Evolutionary conservation across 2,797 vertebrate species (phyloP).

Genomic region (Cercopithecus hamlyni): DNA sequence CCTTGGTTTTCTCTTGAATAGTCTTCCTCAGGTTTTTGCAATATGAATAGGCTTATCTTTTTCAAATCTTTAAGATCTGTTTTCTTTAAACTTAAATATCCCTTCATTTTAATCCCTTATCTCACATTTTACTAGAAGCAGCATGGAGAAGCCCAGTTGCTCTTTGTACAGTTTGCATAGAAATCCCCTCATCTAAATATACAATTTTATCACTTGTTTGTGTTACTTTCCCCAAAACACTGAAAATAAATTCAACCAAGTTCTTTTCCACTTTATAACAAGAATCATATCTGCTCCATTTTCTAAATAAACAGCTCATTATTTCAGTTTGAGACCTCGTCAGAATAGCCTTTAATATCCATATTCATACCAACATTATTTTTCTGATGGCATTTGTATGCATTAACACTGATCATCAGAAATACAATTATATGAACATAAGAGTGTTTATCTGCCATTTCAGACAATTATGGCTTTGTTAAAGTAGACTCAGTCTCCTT

Average conservation of each 20-base stretch:
- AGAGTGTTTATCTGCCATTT: background rate
- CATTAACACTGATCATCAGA: background rate
- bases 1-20: background rate
- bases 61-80: background rate
- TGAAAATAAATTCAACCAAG: background rate
- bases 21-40: background rate
- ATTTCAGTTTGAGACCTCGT: background rate
- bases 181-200: background rate
- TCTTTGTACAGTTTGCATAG: background rate
- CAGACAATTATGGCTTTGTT: background rate
- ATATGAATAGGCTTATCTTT: background rate
- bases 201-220: background rate
- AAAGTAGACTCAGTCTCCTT: accelerated
- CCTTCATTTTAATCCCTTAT: background rate
- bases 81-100: background rate
- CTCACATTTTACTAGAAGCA: background rate
- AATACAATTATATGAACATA: no score
- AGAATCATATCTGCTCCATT: background rate
- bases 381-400: background rate
- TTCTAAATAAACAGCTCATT: background rate
- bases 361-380: background rate
- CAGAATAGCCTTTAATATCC: background rate
- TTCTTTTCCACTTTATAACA: background rate
- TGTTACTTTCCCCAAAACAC: background rate
- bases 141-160: background rate